These are phyloP conservation scores for Eremobia ochroleuca DNA, from an alignment of 2,888 invertebrate species.

Conservation along the genomic window DNA sequence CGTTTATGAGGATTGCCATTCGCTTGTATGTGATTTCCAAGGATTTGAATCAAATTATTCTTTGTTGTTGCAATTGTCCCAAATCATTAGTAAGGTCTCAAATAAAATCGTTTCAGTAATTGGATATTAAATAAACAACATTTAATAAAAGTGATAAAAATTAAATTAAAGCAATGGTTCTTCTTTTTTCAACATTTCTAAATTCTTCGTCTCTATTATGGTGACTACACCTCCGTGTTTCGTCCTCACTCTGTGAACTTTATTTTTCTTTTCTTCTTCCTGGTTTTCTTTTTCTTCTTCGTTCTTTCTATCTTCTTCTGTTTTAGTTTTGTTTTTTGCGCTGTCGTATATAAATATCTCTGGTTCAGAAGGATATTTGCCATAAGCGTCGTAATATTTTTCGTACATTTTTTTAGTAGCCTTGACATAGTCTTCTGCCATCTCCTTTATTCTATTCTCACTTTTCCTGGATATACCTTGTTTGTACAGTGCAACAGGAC, in stretches of 20 bases:
- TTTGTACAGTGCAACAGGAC: slow-evolving; percentile 80
- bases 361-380: slow-evolving; percentile 40
- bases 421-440: slow-evolving; percentile 75
- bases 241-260: slow-evolving; percentile 45
- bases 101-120: slow-evolving; percentile 13
- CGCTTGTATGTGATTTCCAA: neutral
- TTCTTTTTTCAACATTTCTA: slow-evolving; percentile 41
- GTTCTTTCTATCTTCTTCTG: slow-evolving; percentile 2
- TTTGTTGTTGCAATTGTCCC: no score
- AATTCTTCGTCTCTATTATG: slow-evolving; percentile 57
- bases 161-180: neutral
- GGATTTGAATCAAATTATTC: neutral
- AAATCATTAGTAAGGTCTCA: neutral
- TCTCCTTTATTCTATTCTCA: slow-evolving; percentile 76
- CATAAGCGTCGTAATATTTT: slow-evolving; percentile 57
- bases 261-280: slow-evolving; percentile 29
- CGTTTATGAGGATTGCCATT: no score
- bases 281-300: slow-evolving; percentile 3
- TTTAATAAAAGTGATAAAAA: neutral
- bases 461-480: slow-evolving; percentile 83
- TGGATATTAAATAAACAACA: neutral
- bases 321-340: slow-evolving; percentile 51
- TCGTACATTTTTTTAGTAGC: slow-evolving; percentile 53
- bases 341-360: slow-evolving; percentile 58
- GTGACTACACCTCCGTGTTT: slow-evolving; percentile 56